Evolutionary conservation across 2,797 vertebrate genomes (phyloP).

Genomic region (Rallus crepitans): DNA sequence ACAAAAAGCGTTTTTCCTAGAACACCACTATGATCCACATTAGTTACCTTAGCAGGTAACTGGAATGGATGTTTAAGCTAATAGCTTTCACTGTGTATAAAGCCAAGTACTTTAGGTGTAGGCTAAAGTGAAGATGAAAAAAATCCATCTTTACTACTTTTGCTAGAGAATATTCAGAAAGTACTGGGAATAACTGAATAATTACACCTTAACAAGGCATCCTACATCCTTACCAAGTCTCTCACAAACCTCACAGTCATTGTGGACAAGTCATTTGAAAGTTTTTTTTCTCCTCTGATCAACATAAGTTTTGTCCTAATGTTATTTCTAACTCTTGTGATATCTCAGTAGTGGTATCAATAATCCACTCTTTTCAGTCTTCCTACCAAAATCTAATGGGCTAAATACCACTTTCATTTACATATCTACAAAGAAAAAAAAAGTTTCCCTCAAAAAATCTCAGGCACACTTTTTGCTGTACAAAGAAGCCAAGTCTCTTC

Average conservation of each 20-base stretch:
- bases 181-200: neutral
- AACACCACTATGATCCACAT: neutral
- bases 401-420: neutral
- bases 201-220: neutral
- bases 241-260: neutral
- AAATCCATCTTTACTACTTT: neutral
- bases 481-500: neutral
- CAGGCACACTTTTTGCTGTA: neutral
- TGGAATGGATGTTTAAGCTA: constrained; percentile 18
- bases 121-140: neutral
- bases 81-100: neutral
- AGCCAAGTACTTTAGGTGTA: neutral
- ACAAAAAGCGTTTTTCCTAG: neutral
- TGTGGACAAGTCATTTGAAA: neutral
- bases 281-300: neutral
- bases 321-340: neutral
- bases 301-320: neutral
- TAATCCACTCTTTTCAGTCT: neutral
- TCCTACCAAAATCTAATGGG: neutral
- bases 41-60: neutral
- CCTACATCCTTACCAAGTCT: neutral
- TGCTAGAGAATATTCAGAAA: neutral
- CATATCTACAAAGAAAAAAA: neutral
- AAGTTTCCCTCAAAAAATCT: neutral
- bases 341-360: neutral